Conservation (phyloP, 2,113 vertebrate genomes). For the Gobio gobio region DNA sequence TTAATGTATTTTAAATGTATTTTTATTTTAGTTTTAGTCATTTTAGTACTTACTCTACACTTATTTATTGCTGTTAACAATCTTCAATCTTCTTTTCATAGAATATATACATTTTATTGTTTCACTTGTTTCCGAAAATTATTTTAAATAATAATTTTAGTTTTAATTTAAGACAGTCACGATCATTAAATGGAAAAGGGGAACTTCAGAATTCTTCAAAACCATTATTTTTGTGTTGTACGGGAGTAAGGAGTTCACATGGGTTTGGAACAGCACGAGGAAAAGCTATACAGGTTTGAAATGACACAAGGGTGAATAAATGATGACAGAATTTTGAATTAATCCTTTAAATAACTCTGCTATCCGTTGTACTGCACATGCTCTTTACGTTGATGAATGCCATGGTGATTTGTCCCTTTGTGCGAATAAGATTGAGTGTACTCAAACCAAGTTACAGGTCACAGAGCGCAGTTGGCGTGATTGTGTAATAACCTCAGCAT, state of each 20-base stretch:
- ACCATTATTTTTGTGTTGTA: neutral
- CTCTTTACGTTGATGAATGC: neutral
- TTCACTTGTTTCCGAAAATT: neutral
- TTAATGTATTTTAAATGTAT: neutral
- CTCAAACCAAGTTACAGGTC: conserved; percentile 27
- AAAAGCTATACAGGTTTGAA: too few species aligned
- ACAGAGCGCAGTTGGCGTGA: conserved; percentile 46
- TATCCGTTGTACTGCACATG: neutral
- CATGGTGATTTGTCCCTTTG: neutral
- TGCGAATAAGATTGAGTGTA: neutral
- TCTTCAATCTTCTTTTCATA: neutral
- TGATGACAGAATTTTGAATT: neutral
- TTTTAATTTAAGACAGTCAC: neutral
- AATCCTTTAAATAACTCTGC: neutral
- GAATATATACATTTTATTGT: neutral
- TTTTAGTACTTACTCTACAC: neutral
- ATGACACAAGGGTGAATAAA: neutral
- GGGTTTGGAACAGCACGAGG: too few species aligned
- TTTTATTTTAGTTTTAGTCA: neutral
- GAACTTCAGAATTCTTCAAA: neutral
- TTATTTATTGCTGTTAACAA: neutral
- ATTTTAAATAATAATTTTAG: neutral
- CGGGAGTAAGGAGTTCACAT: neutral
- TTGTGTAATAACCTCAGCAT: conserved; percentile 34
- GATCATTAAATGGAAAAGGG: neutral